Conservation (phyloP, 2,113 vertebrate species). For the Rallus limicola region DNA sequence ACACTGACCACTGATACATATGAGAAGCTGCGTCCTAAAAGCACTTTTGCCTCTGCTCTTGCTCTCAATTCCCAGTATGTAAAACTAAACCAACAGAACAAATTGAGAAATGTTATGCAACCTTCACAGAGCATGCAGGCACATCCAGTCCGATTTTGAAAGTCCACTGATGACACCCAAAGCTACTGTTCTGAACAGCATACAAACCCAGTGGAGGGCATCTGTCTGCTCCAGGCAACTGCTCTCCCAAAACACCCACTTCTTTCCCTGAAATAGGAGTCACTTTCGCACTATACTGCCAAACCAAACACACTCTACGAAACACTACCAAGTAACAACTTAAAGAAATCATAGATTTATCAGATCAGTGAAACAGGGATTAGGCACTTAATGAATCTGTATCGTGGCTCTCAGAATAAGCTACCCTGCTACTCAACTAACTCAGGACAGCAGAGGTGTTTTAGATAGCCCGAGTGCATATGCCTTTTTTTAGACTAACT, state of each 20-base stretch:
- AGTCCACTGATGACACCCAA: not conserved
- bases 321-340: not conserved
- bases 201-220: not conserved
- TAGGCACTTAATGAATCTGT: not conserved
- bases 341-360: not conserved
- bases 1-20: not conserved
- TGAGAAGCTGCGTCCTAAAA: not conserved
- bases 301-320: not conserved
- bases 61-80: not conserved
- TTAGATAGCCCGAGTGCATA: not conserved
- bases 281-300: not conserved
- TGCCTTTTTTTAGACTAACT: not conserved
- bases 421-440: not conserved
- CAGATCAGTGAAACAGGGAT: not conserved
- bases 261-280: not conserved
- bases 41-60: not conserved
- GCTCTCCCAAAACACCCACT: not conserved
- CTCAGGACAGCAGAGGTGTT: not conserved
- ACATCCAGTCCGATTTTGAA: not conserved
- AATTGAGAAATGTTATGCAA: not conserved
- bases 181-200: not conserved
- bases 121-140: not conserved
- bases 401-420: not conserved
- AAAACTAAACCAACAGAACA: not conserved
- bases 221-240: not conserved